These are phyloP conservation scores for Bombyx huttoni DNA, from an alignment of 2,888 invertebrate species.

Conservation along the genomic window DNA sequence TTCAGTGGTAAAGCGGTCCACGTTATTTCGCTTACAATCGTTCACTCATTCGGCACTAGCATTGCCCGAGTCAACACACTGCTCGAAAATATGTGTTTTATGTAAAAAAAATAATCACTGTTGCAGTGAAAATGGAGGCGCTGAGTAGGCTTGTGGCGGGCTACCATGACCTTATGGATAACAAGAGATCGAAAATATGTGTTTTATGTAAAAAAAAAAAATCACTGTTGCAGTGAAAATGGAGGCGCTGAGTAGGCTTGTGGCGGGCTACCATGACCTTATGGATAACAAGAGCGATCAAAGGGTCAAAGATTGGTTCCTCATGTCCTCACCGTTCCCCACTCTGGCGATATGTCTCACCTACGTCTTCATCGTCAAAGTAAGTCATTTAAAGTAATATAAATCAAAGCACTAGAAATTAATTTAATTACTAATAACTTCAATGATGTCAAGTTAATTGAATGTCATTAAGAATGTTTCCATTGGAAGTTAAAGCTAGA, in stretches of 20 bases:
- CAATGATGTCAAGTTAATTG: conserved; percentile 17
- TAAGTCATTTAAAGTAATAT: conserved; percentile 27
- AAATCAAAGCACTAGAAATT: conserved; percentile 13
- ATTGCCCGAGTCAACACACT: conserved; percentile 13
- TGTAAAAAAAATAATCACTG: conserved; percentile 15
- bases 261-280: conserved; percentile 79
- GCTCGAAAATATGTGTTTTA: background rate
- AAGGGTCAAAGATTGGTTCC: conserved; percentile 82
- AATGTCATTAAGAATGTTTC: conserved; percentile 21
- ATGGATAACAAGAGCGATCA: conserved; percentile 91
- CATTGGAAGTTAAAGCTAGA: conserved; percentile 18
- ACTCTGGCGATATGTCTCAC: conserved; percentile 81
- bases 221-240: conserved; percentile 66
- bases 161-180: conserved; percentile 86
- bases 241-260: conserved; percentile 71
- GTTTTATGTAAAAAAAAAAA: background rate
- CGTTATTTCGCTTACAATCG: conserved; percentile 14
- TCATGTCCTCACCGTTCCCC: conserved; percentile 87
- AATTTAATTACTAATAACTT: conserved; percentile 5
- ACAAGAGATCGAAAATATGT: conserved; percentile 69
- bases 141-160: conserved; percentile 73
- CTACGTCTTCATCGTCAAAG: conserved; percentile 83
- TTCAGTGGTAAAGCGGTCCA: conserved; percentile 18
- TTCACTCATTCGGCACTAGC: conserved; percentile 17
- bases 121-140: conserved; percentile 74